Base-by-base conservation (phyloP, 2,888 invertebrate species). In the Epicampocera succincta region DNA sequence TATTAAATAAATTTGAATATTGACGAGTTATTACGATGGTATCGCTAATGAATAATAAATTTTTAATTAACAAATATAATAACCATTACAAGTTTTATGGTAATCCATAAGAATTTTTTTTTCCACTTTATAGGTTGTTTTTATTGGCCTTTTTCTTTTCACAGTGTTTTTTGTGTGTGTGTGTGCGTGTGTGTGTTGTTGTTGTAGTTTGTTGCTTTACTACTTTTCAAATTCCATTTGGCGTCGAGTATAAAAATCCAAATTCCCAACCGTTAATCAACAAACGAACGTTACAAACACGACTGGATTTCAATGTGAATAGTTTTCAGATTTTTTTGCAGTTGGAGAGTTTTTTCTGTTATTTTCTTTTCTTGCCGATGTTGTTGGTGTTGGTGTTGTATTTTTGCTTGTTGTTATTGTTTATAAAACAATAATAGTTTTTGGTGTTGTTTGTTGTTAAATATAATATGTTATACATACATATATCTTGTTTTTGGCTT, bases 21-120 rank as follows among this genome's bases (percentile, higher is more conserved):
- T 29, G 40, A 33, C 1, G 17, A 68, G 29, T 52, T 29, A 29
- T 52, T 44, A 50, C 50, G 50, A 46, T 46, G 58, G 40, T 48
- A n/a, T 29, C 33, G 40, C 66, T 15, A 75, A 58, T 29, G 48
- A 38, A 65, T 73, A 63, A 42, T 46, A 46, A 50, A 73, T 42
- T 46, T 54, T 65, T 38, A 33, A 68, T 72, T 17, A 1, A 13
- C 4, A n/a, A 15, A 19, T 60, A 71, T 75, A 85, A 84, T 89
- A 89, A 89, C 89, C 89, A 85, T 87, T 87, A 60, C 88, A 80
- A 48, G 86, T 82, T 85, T 89, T 89, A 73, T 88, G 86, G 85
- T 89, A 89, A 85, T 89, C 89, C 89, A 89, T 89, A 83, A 60
- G 74, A 77, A 65, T 40, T 58, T 56, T 12, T 40, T 56, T 66